Evolutionary conservation across 2,113 vertebrate genomes (phyloP), one percentile per base, ranked within the genome.

Genomic region (Craseonycteris thonglongyai): DNA sequence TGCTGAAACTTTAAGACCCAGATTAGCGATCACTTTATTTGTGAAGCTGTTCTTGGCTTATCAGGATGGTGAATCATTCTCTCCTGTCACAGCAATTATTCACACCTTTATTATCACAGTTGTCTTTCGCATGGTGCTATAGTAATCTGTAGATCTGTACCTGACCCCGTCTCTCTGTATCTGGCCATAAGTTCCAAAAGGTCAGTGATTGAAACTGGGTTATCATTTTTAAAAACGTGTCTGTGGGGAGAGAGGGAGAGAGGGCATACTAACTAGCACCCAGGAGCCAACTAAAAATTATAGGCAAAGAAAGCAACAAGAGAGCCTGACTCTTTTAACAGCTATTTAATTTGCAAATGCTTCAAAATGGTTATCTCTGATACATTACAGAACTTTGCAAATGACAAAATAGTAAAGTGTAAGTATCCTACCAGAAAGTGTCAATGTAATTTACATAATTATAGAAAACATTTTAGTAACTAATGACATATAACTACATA

Each of bases 401-500:
- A 82, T 91, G 88, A 89, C 68, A 90, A 91, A 96, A 89, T 42
- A 80, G 33, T 88, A 66, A 94, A 89, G 15, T 59, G 26, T 79
- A 88, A 95, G 93, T 91, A 80, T 86, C 63, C 65, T 47, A 79
- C 82, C 51, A 89, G 89, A 87, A 88, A 80, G 56, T 96, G 45
- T 96, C 91, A 91, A 86, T 58, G 82, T 94, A 78, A 95, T 96
- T 92, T 95, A 81, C 78, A 95, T 95, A 93, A 95, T 96, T 95
- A 95, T 49, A 96, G 93, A 75, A 97, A 95, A 96, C 86, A 94
- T 83, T 88, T 94, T 95, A 93, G 74, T 93, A 96, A 93, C 91
- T 94, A 93, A 95, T 89, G 92, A 93, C 71, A 89, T 63, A 65
- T 61, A 84, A 95, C 85, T 96, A 40, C 51, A 40, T 69, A 89